Evolutionary conservation across 2,888 invertebrate genomes (phyloP), one percentile per base, ranked within the genome.

Genomic region (Rhimphoctona megacephalus): DNA sequence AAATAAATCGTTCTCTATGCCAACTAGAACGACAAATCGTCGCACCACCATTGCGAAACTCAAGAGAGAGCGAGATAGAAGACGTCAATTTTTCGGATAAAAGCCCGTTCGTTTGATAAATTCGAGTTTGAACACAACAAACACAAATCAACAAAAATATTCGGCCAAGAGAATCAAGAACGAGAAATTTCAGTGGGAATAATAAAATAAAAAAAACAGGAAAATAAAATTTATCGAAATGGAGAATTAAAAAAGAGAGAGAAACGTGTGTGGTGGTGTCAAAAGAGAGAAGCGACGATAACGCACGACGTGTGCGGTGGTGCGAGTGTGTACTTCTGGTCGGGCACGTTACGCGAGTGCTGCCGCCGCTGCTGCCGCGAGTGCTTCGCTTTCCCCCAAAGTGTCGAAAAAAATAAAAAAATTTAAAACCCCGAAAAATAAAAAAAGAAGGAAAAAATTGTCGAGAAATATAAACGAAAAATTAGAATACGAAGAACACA

Each of bases 381-480:
- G 82, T 82, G 82, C 76, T 82, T 82, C 82, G 76, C 33, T 83
- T 74, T 49, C 54, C 76, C 43, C 52, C 30, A 49, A 81, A 70
- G 74, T 72, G 85, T 82, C 54, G 83, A 86, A 54, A 22, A 73
- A 72, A 54, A 81, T 52, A 80, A 83, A 86, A 64, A 89, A 86
- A 84, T 79, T 78, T 87, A 86, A 83, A 87, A 87, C 83, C 83
- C 83, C 90, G 90, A 92, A 91, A 91, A 92, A 87, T 81, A 72
- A 52, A 72, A 74, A 85, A 54, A 88, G 83, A 86, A 77, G 83
- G 85, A 88, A 83, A 84, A 86, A 85, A 49, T 19, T n/a, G 19
- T 19, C 22, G 61, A 61, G 83, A 85, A 30, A 9, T 66, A 61
- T 39, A 79, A 52, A 77, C 79, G 85, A 64, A 88, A 49, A 57